A percentile compares a stretch with the other conserved stretches of the same genome.
Conservation (phyloP, 2,113 vertebrate genomes). For the Peromyscus leucopus region DNA sequence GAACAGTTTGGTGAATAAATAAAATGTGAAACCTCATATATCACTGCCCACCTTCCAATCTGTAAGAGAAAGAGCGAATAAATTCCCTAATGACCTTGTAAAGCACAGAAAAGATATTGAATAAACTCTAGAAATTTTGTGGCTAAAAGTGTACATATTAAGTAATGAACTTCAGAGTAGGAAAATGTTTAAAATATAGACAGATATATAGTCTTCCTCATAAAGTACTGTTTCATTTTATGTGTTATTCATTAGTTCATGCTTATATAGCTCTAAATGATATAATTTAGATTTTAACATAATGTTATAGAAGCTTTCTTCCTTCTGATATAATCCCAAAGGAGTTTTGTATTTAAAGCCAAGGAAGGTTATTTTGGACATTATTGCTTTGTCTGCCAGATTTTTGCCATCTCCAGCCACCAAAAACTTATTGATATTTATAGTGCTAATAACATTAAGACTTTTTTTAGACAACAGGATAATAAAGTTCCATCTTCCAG, state of each 20-base stretch:
- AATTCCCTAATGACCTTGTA: slow-evolving; percentile 95
- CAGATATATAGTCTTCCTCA: slow-evolving; percentile 75
- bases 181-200: slow-evolving; percentile 84
- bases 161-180: slow-evolving; percentile 85
- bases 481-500: slow-evolving; percentile 52
- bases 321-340: slow-evolving; percentile 81
- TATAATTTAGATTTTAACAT: slow-evolving; percentile 86
- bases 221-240: slow-evolving; percentile 86
- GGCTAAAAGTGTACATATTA: slow-evolving; percentile 86
- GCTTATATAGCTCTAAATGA: slow-evolving; percentile 83
- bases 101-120: slow-evolving; percentile 91
- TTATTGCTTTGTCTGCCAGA: slow-evolving; percentile 83
- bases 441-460: slow-evolving; percentile 82
- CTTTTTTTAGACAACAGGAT: slow-evolving; percentile 76
- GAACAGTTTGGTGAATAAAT: slow-evolving; percentile 96
- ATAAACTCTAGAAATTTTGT: slow-evolving; percentile 89
- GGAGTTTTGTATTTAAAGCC: slow-evolving; percentile 85
- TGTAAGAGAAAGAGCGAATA: slow-evolving; percentile 93
- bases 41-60: slow-evolving; percentile 93
- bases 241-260: slow-evolving; percentile 86
- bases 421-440: slow-evolving; percentile 85
- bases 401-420: slow-evolving; percentile 79
- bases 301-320: slow-evolving; percentile 84
- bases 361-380: slow-evolving; percentile 83
- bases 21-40: slow-evolving; percentile 93